These are phyloP conservation scores for Physella acuta DNA, from an alignment of 1,140 invertebrate species.

Conservation along the genomic window DNA sequence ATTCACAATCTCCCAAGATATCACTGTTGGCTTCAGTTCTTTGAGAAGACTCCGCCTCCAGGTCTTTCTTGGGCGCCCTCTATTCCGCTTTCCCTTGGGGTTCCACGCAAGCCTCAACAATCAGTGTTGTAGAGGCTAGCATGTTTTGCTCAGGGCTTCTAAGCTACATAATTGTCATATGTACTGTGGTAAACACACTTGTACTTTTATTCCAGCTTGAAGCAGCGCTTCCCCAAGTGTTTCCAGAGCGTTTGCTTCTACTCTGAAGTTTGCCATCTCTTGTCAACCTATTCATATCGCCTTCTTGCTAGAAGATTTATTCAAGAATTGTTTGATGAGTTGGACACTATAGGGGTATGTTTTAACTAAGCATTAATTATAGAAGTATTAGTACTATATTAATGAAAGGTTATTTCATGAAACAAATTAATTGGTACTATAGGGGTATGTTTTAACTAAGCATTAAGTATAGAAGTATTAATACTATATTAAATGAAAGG, in stretches of 20 bases:
- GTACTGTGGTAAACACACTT: no score
- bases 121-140: no score
- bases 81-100: no score
- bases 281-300: slow-evolving; percentile 79
- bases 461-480: not conserved
- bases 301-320: slow-evolving; percentile 82
- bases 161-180: no score
- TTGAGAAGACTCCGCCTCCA: no score
- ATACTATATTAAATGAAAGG: no score
- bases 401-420: slow-evolving; percentile 11
- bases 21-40: no score
- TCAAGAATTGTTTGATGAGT: slow-evolving; percentile 91
- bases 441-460: slow-evolving; percentile 57
- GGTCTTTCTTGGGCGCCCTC: no score
- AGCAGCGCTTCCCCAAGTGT: slow-evolving; percentile 80
- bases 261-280: slow-evolving; percentile 81
- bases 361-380: slow-evolving; percentile 3
- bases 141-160: no score
- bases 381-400: not conserved
- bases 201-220: no score
- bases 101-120: no score
- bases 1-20: no score
- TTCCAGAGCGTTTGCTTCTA: slow-evolving; percentile 91
- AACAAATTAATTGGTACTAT: slow-evolving; percentile 80
- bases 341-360: slow-evolving; percentile 72